Base-by-base conservation (phyloP, 2,888 invertebrate genomes). In the Nomada fucata region DNA sequence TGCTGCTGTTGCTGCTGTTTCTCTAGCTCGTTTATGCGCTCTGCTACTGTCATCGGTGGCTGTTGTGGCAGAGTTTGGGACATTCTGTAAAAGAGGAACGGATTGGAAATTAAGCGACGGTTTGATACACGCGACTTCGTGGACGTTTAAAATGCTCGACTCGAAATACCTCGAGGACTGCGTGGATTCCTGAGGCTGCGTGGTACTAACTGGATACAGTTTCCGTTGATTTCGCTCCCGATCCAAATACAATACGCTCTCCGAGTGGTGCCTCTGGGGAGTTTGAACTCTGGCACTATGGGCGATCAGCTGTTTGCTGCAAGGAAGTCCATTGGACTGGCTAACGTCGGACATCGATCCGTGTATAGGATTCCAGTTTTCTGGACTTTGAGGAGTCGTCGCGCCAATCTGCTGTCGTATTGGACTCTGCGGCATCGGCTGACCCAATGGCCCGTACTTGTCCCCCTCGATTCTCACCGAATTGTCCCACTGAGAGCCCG, bases 211-310 rank as follows among this genome's bases (percentile, higher is more conserved):
- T 5, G 97, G 96, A 92, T 96, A 97, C 78, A 97, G 94, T 84
- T 96, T 95, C 44, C 96, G 92, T 90, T 95, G 95, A 87, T 93
- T 95, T 55, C 92, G 90, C 80, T 94, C 95, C 18, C 95, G 94
- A 84, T 95, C 95, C 91, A 96, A 95, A 90, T 96, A 96, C 60
- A 96, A 94, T 36, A 97, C 96, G 90, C 96, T 96, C 93, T 97
- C 97, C 67, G 97, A 97, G 90, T 96, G 96, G 92, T 97, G 97
- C 75, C 97, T 95, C 93, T 97, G 97, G 15, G 97, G 97, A 63
- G 96, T 96, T 90, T 96, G 96, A 36, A 97, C 97, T 79, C 96
- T 94, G 50, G 97, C 96, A 90, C 97, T 97, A 90, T 97, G 97
- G 60, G 96, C 97, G 84, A 97, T 97, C 82, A 96, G 94, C 90